These are phyloP conservation scores for Lordiphosa andalusiaca DNA, from an alignment of 2,888 invertebrate species.

Conservation along the genomic window DNA sequence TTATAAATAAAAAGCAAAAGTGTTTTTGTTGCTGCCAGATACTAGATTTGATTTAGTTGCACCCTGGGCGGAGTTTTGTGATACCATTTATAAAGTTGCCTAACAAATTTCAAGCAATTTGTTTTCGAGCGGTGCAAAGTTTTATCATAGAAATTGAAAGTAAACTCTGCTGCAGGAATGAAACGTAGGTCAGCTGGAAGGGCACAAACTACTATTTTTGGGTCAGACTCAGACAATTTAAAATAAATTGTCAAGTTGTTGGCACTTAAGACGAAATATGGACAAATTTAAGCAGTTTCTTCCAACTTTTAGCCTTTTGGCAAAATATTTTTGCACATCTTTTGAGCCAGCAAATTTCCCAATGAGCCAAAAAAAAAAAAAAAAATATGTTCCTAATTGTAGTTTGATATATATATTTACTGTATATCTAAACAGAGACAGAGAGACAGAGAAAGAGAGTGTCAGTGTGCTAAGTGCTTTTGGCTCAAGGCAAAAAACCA, in stretches of 20 bases:
- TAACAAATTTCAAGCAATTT: slow-evolving; percentile 37
- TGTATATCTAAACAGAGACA: no score
- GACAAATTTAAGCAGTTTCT: slow-evolving; percentile 15
- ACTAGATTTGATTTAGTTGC: slow-evolving; percentile 45
- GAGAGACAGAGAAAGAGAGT: neutral
- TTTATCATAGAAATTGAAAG: slow-evolving; percentile 14
- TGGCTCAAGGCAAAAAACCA: slow-evolving; percentile 2
- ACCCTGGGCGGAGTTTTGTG: slow-evolving; percentile 26
- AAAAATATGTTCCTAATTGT: slow-evolving; percentile 7
- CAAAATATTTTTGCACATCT: slow-evolving; percentile 20
- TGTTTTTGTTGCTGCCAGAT: slow-evolving; percentile 28
- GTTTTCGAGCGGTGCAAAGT: slow-evolving; percentile 21
- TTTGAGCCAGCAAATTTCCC: slow-evolving; percentile 17
- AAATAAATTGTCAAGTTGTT: slow-evolving; percentile 7
- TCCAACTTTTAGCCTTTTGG: slow-evolving; percentile 12
- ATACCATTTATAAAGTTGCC: slow-evolving; percentile 33
- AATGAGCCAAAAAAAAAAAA: slow-evolving; percentile 25
- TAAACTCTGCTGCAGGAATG: neutral
- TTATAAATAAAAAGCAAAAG: slow-evolving; percentile 23
- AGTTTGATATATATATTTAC: slow-evolving; percentile 5
- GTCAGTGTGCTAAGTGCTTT: slow-evolving; percentile 22
- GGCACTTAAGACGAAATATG: neutral
- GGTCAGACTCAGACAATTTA: slow-evolving; percentile 1
- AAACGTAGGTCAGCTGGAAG: slow-evolving; percentile 4
- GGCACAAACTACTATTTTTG: neutral